Conservation (phyloP, 2,797 vertebrate species). For the Eulemur albifrons region DNA sequence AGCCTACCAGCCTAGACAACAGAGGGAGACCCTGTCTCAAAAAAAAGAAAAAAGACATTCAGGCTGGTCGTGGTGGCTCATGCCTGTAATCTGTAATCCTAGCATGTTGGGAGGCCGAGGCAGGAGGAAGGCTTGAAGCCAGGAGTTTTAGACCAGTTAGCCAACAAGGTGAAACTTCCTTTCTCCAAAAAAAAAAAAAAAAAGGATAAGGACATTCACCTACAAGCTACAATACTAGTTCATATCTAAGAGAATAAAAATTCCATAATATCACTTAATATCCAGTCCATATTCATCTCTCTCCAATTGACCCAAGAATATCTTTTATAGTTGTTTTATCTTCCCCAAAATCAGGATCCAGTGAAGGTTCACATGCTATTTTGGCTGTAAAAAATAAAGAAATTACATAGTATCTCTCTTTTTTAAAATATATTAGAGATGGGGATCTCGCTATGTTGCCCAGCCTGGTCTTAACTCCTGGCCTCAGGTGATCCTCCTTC, state of each 20-base stretch:
- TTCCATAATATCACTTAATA: background rate
- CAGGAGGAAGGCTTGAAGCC: no score
- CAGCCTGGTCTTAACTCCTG: no score
- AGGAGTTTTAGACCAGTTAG: no score
- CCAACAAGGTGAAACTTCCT: background rate
- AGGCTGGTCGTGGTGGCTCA: no score
- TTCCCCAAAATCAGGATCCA: background rate
- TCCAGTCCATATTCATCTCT: background rate
- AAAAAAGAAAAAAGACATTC: background rate
- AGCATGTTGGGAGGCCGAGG: no score
- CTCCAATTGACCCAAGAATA: background rate
- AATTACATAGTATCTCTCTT: background rate
- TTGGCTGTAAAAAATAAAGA: background rate
- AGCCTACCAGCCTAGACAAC: background rate
- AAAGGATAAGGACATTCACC: background rate
- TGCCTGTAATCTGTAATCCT: no score
- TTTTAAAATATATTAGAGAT: no score
- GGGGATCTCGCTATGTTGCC: no score
- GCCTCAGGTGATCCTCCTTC: no score
- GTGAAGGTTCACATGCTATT: background rate
- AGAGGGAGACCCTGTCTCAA: background rate
- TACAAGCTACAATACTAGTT: background rate
- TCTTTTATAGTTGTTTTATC: background rate
- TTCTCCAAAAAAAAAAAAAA: background rate
- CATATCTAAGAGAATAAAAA: background rate